These are phyloP conservation scores for Adoxophyes honmai DNA, from an alignment of 1,140 invertebrate species.

Conservation along the genomic window DNA sequence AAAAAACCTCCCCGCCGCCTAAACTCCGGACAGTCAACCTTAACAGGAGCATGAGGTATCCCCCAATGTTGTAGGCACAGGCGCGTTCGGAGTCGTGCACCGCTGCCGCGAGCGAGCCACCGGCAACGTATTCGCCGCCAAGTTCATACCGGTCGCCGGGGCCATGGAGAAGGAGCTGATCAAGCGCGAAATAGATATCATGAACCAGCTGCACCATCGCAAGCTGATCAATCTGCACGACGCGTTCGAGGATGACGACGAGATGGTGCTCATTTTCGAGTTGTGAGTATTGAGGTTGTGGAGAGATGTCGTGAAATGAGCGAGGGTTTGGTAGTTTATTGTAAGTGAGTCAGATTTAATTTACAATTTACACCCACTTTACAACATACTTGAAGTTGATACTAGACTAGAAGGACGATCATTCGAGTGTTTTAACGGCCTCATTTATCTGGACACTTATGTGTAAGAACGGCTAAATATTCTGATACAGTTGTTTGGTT, in stretches of 20 bases:
- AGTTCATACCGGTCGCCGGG: constrained; percentile 98
- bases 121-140: constrained; percentile 98
- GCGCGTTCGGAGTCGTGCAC: constrained; percentile 99
- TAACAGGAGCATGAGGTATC: constrained; percentile 32
- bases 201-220: constrained; percentile 98
- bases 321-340: too few species aligned
- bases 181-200: constrained; percentile 98
- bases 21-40: too few species aligned
- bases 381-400: too few species aligned
- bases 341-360: too few species aligned
- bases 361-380: too few species aligned
- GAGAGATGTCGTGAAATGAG: too few species aligned
- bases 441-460: too few species aligned
- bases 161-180: constrained; percentile 98
- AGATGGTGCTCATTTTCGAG: constrained; percentile 99
- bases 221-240: constrained; percentile 99
- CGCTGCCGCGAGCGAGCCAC: constrained; percentile 96
- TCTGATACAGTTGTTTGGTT: too few species aligned
- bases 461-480: too few species aligned
- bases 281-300: constrained; percentile 87
- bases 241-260: constrained; percentile 99
- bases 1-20: too few species aligned
- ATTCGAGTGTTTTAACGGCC: too few species aligned
- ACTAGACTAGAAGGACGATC: too few species aligned
- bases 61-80: constrained; percentile 83